Evolutionary conservation across 1,140 invertebrate species (phyloP), one percentile per base, ranked within the genome.

Genomic region (Tetraneura akinire): DNA sequence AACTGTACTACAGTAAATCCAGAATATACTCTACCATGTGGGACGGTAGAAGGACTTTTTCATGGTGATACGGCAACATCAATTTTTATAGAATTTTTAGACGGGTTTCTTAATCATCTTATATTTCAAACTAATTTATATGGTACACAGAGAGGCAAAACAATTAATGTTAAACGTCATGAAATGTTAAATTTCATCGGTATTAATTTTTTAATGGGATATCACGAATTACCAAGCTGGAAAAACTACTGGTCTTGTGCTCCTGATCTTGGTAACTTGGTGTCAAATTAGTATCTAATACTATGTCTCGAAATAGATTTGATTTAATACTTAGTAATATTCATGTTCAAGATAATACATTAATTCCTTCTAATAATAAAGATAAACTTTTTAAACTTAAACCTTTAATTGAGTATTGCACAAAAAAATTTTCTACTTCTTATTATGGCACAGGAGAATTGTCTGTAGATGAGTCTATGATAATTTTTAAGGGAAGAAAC

Each of bases 401-500:
- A 53, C 51, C 51, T n/a, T n/a, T 53, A n/a, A 18, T 60, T 60
- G 10, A 60, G 1, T 55, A 21, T 55, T 29, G 9, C 10, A 29
- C 13, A 1, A 29, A 29, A 29, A 60, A 5, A 60, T 60, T 60
- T 14, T 14, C 23, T 0, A 9, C 3, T 4, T 60, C 9, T 4
- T 60, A 60, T 60, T 18, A 60, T 29, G 55, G 13, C 1, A 60
- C 73, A 57, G 55, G 73, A 47, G 32, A 37, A 53, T 16, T 51
- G 8, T 23, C n/a, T 26, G 51, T 76, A 10, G 70, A 73, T 49
- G 70, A 45, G 23, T 32, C 32, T 47, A 32, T 73, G 42, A 23
- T 73, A 3, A 9, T 51, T 18, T 76, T 76, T 32, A 76, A 85
- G 82, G 84, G 84, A 26, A 60, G 83, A 68, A 80, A 80, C 21